Evolutionary conservation across 2,797 vertebrate species (phyloP).

Genomic region (Iguana delicatissima): DNA sequence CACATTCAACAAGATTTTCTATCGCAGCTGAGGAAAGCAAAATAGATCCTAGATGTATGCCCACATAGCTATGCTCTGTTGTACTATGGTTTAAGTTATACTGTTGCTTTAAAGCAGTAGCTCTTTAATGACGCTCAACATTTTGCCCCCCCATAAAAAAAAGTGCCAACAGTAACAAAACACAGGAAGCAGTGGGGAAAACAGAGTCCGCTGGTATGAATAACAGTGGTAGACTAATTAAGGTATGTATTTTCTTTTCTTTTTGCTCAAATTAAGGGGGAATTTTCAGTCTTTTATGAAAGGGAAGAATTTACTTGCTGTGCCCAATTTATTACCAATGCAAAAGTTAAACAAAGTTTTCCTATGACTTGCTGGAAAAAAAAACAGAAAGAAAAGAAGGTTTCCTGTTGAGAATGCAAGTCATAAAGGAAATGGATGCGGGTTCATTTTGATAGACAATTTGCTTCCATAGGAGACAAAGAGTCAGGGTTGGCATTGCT

Average conservation of each 20-base stretch:
- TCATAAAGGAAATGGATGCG: background rate
- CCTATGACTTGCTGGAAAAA: conserved; percentile 59
- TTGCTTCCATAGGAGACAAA: conserved; percentile 33
- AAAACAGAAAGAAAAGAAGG: background rate
- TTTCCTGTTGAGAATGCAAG: conserved; percentile 56
- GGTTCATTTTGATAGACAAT: conserved; percentile 48
- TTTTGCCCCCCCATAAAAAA: background rate
- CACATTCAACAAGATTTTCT: too few relatives aligned
- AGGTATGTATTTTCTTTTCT: background rate
- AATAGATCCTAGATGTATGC: background rate
- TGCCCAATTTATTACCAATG: background rate
- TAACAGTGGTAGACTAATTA: background rate
- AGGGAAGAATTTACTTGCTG: background rate
- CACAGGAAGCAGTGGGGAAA: background rate
- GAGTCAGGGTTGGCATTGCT: conserved; percentile 28
- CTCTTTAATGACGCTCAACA: background rate
- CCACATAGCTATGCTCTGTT: background rate
- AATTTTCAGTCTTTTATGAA: background rate
- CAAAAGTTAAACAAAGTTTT: background rate
- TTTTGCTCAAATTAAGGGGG: background rate
- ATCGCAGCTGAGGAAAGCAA: background rate
- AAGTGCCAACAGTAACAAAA: background rate
- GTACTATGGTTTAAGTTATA: background rate
- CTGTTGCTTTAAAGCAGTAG: background rate
- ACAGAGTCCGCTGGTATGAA: too few relatives aligned